Evolutionary conservation across 1,140 invertebrate species (phyloP).

Genomic region (Anthonomus grandis): DNA sequence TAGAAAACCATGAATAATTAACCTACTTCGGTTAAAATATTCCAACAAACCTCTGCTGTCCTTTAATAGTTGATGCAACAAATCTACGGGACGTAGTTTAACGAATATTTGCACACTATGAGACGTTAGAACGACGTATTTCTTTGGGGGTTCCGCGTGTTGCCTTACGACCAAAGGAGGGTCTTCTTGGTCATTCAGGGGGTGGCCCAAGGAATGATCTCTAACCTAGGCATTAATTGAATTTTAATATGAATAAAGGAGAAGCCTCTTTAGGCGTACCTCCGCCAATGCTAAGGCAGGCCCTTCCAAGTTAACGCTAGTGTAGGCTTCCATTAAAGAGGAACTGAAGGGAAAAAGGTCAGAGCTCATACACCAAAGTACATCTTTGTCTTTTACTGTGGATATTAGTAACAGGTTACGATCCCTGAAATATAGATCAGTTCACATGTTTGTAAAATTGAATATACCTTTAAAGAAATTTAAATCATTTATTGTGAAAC

Average conservation of each 20-base stretch:
- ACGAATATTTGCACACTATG: constrained; percentile 81
- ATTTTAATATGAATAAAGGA: neutral
- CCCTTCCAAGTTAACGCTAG: constrained; percentile 74
- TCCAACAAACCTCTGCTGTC: constrained; percentile 62
- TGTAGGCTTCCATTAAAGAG: constrained; percentile 70
- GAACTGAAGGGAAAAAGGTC: constrained; percentile 64
- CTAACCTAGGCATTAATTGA: constrained; percentile 17
- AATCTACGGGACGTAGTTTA: constrained; percentile 82
- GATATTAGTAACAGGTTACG: constrained; percentile 65
- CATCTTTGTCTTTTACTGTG: constrained; percentile 60
- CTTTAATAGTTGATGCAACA: constrained; percentile 74
- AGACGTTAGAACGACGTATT: constrained; percentile 82
- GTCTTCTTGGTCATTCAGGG: constrained; percentile 18
- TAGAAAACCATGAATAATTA: too few relatives aligned
- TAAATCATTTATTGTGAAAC: too few relatives aligned
- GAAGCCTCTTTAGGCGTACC: constrained; percentile 48
- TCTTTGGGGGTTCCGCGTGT: constrained; percentile 68
- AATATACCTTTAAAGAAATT: too few relatives aligned
- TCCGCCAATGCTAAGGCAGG: constrained; percentile 79
- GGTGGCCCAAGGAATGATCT: constrained; percentile 6
- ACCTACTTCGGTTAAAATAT: neutral
- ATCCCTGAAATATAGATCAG: constrained; percentile 25
- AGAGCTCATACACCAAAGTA: constrained; percentile 71
- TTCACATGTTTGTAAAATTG: too few relatives aligned
- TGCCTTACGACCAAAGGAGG: constrained; percentile 68